Conservation (phyloP, 2,113 vertebrate genomes). For the Passer montanus region DNA sequence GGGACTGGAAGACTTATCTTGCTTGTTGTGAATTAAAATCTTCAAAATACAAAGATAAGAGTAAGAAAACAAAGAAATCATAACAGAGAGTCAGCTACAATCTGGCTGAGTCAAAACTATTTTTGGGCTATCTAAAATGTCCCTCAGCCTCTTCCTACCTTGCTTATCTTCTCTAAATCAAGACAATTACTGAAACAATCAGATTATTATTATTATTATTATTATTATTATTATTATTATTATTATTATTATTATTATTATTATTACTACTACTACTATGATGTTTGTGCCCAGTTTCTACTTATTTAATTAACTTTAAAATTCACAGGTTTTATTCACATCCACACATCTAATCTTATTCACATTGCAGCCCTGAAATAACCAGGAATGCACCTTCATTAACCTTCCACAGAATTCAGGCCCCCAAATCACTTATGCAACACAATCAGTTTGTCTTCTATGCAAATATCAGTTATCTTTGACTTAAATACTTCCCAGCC, state of each 20-base stretch:
- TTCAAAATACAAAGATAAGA: neutral
- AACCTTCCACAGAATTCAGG: neutral
- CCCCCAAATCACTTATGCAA: neutral
- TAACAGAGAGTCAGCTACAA: neutral
- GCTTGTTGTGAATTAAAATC: neutral
- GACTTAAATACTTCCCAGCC: neutral
- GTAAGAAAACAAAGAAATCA: neutral
- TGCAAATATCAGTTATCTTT: neutral
- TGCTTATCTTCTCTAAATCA: neutral
- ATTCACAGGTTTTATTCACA: neutral
- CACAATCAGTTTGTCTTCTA: neutral
- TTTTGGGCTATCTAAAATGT: neutral
- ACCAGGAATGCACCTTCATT: neutral
- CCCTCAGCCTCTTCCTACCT: neutral
- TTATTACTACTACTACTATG: too few species aligned
- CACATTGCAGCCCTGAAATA: neutral
- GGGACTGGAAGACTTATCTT: neutral
- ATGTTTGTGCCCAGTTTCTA: neutral
- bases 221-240: too few species aligned
- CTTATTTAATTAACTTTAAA: neutral
- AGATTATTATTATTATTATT: too few species aligned
- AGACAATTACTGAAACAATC: neutral
- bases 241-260: too few species aligned
- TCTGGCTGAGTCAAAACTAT: neutral
- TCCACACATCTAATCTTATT: neutral